Evolutionary conservation across 2,113 vertebrate genomes (phyloP), one percentile per base, ranked within the genome.

Genomic region (Ivindomyrus marchei): DNA sequence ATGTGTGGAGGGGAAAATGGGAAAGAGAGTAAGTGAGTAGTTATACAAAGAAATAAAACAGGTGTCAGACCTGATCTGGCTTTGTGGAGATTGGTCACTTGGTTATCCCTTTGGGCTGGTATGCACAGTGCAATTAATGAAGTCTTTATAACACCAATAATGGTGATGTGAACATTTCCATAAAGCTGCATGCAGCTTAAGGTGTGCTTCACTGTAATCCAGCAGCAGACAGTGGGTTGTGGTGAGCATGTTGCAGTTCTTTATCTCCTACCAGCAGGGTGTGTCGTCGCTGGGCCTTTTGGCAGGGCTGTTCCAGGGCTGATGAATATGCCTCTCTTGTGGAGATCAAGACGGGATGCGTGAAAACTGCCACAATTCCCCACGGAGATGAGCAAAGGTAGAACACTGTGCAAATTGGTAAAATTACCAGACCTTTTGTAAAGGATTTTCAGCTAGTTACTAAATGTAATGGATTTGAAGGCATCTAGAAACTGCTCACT

Each of bases 81-180:
- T 85, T 47, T 50, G 47, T 86, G 85, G n/a, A 15, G n/a, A 49
- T 15, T 31, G 85, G 85, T 87, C 85, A 87, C 50, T 87, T 27
- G 27, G 27, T 56, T 36, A 36, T 39, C 85, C n/a, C 31, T 21
- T 13, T 85, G 6, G n/a, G 31, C 50, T 53, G 46, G 21, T n/a
- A 50, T 31, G 24, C 45, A 31, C 31, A 53, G 31, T n/a, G 50
- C 47, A 31, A 36, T 27, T 21, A 36, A 11, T 53, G 27, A 52
- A 85, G 83, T 53, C 85, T 56, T 53, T 87, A 87, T 87, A 45
- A 21, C 19, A 46, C 9, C 45, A n/a, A n/a, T 10, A 47, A 47
- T 70, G n/a, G 62, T 13, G 62, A 70, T 70, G 62, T 31, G 27
- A 70, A 70, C n/a, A 85, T 45, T 42, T 39, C 74, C 74, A 15